Percentiles rank a stretch among this genome's conserved stretches.
These are phyloP conservation scores for Microtus montanus DNA, from an alignment of 2,113 vertebrate genomes.

Conservation along the genomic window DNA sequence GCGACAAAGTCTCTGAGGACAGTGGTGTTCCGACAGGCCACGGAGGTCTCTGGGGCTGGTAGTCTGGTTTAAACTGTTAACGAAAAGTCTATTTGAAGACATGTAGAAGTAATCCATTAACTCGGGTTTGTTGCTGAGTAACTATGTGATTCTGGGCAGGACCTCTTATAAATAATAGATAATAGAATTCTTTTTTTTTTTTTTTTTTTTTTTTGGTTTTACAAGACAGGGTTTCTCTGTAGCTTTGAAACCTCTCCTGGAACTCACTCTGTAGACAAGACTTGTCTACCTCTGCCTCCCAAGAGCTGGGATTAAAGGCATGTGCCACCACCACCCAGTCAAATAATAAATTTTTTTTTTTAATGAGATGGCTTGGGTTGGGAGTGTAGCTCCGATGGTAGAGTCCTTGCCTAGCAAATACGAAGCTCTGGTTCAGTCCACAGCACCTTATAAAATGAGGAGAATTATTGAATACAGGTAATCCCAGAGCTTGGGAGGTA, in stretches of 20 bases:
- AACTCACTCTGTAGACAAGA: too few species aligned
- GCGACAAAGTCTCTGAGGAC: background rate
- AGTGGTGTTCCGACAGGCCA: too few species aligned
- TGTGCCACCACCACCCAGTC: too few species aligned
- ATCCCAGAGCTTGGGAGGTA: background rate
- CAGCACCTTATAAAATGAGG: background rate
- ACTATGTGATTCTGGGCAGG: background rate
- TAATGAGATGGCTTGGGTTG: background rate
- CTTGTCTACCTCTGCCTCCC: too few species aligned
- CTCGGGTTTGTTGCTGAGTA: background rate
- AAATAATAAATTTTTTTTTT: background rate
- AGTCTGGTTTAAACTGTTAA: background rate
- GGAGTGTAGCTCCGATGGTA: too few species aligned
- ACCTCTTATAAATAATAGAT: background rate
- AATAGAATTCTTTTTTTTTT: background rate
- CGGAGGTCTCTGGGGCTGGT: background rate
- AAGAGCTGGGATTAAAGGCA: too few species aligned
- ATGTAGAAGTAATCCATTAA: slow-evolving; percentile 19
- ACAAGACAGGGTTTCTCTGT: too few species aligned
- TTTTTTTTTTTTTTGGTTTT: background rate
- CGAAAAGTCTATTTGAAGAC: background rate
- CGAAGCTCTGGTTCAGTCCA: background rate
- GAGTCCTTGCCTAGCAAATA: background rate
- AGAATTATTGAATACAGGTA: too few species aligned
- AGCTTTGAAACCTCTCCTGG: too few species aligned